These are phyloP conservation scores for Lamproptera curius DNA, from an alignment of 2,888 invertebrate genomes.

Conservation along the genomic window DNA sequence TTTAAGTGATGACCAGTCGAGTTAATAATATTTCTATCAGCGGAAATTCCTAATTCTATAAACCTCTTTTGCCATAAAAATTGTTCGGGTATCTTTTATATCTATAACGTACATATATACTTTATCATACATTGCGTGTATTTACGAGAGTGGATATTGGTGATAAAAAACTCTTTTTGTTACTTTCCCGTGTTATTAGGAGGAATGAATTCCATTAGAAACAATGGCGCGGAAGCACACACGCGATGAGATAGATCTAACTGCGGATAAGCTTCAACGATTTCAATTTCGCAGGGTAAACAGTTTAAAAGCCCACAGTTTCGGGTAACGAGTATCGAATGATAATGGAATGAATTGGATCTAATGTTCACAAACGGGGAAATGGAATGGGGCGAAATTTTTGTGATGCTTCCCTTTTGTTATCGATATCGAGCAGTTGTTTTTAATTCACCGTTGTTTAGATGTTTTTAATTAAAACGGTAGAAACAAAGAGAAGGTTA, in stretches of 20 bases:
- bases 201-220: conserved; percentile 3
- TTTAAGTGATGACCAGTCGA: no score
- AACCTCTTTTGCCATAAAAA: no score
- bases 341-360: conserved; percentile 54
- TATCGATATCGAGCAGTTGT: not conserved
- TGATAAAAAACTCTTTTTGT: not conserved
- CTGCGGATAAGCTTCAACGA: conserved; percentile 14
- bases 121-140: no score
- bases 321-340: conserved; percentile 50
- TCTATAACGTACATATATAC: no score
- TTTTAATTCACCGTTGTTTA: not conserved
- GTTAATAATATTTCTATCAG: no score
- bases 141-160: no score
- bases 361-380: conserved; percentile 38
- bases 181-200: not conserved
- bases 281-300: conserved; percentile 36
- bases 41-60: no score
- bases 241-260: conserved; percentile 9
- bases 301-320: conserved; percentile 40
- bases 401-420: conserved; percentile 5
- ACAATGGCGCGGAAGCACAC: conserved; percentile 7
- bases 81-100: no score
- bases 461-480: no score
- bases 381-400: conserved; percentile 15
- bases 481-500: no score